Conservation (phyloP, 2,113 vertebrate genomes). For the Oceanites oceanicus region DNA sequence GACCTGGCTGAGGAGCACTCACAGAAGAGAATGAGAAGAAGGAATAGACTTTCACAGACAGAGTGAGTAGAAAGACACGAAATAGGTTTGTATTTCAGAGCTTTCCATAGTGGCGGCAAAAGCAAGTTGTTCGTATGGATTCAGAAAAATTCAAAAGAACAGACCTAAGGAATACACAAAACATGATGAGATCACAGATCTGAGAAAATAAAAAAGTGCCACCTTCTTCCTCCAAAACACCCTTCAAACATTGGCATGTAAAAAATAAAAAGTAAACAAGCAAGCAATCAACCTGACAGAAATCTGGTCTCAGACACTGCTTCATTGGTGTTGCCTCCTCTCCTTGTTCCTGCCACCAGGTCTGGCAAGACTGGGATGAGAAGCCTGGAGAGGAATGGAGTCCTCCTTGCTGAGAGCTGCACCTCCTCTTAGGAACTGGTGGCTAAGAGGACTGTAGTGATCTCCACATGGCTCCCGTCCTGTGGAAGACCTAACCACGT, state of each 20-base stretch:
- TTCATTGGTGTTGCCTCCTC: background rate
- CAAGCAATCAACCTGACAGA: background rate
- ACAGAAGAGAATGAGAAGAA: background rate
- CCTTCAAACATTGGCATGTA: background rate
- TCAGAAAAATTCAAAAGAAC: background rate
- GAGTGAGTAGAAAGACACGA: background rate
- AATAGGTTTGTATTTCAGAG: background rate
- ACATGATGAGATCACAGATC: background rate
- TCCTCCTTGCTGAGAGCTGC: background rate
- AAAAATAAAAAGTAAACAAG: background rate
- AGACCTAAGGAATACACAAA: background rate
- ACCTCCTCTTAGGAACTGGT: background rate
- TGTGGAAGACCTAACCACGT: background rate
- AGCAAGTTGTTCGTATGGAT: background rate
- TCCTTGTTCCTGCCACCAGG: background rate
- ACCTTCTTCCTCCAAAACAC: background rate
- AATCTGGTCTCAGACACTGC: background rate
- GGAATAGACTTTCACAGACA: background rate
- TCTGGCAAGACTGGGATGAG: background rate
- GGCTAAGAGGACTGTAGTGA: background rate
- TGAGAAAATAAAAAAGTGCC: background rate
- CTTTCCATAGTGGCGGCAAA: background rate
- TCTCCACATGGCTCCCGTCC: background rate
- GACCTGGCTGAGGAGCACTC: background rate
- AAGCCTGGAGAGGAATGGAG: background rate